Evolutionary conservation across 2,113 vertebrate species (phyloP), one percentile per base, ranked within the genome.

Genomic region (Stomatorhinus ivindoensis): DNA sequence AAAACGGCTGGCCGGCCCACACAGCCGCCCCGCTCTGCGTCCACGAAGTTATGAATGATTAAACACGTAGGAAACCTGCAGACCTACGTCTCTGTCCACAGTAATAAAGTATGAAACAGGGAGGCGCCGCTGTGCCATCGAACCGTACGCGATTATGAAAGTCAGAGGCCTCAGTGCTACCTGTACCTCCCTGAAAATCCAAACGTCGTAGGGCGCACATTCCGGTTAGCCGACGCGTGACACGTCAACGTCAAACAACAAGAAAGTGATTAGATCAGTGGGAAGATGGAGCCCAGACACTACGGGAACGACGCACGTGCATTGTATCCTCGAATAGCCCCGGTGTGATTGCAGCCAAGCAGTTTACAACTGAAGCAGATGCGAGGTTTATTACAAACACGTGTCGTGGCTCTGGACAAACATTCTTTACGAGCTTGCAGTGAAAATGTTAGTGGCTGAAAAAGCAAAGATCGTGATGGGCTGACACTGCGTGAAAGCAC

Each of bases 281-380:
- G 4, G 76, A 58, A 85, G 31, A 89, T 61, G 31, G 13, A 85
- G 44, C 21, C 80, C 19, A 8, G n/a, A 48, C 21, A 82, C 80
- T 21, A 6, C 13, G 4, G 88, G 51, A 83, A 39, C 80, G 31
- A 58, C 15, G 19, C 55, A 53, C 19, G 53, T 61, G 51, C 15
- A 2, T 87, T 10, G 50, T 53, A 65, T 58, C 35, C 51, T 51
- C 1, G 17, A 85, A 89, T 85, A 83, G 82, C 35, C 35, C n/a
- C 82, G 4, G 69, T 44, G n/a, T 35, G 76, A 61, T 61, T 65
- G 82, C 35, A 82, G 88, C 69, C 76, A n/a, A 53, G 88, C 39
- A 19, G 9, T 89, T 83, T 24, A 80, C 51, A 85, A 4, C 8
- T 44, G 73, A 85, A 83, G 80, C 88, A 51, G 88, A 82, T 85